Percentiles rank a stretch among this genome's conserved stretches.
Evolutionary conservation across 1,140 invertebrate genomes (phyloP).

Genomic region (Hypothenemus hampei): DNA sequence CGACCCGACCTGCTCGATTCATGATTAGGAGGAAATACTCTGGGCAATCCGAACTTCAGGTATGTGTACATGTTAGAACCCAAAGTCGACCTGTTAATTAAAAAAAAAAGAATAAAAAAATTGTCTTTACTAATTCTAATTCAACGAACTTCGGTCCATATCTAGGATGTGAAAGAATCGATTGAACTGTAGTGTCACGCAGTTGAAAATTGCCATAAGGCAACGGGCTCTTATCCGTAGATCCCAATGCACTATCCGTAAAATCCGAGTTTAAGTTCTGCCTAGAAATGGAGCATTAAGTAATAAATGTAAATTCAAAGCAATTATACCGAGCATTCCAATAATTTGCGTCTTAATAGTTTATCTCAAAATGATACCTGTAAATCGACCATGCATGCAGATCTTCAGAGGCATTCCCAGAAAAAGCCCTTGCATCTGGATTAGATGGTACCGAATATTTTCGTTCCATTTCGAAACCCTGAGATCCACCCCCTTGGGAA

Average conservation of each 20-base stretch:
- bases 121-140: background rate
- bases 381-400: constrained; percentile 95
- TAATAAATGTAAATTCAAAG: too few relatives aligned
- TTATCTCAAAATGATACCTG: constrained; percentile 51
- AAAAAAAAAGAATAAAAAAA: background rate
- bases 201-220: constrained; percentile 92
- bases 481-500: constrained; percentile 46
- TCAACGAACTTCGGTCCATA: constrained; percentile 75
- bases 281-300: too few relatives aligned
- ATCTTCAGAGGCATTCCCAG: constrained; percentile 70
- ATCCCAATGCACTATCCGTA: constrained; percentile 86
- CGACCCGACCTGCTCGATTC: constrained; percentile 51
- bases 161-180: constrained; percentile 84
- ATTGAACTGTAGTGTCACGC: constrained; percentile 87
- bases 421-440: constrained; percentile 58
- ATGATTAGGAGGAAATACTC: constrained; percentile 78
- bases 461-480: constrained; percentile 63
- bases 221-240: constrained; percentile 81
- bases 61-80: constrained; percentile 90
- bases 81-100: constrained; percentile 60
- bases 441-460: constrained; percentile 78
- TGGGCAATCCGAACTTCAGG: constrained; percentile 85
- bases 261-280: constrained; percentile 95
- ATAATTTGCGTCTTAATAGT: too few relatives aligned
- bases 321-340: too few relatives aligned